Evolutionary conservation across 2,888 invertebrate species (phyloP).

Genomic region (Biston stratarius): DNA sequence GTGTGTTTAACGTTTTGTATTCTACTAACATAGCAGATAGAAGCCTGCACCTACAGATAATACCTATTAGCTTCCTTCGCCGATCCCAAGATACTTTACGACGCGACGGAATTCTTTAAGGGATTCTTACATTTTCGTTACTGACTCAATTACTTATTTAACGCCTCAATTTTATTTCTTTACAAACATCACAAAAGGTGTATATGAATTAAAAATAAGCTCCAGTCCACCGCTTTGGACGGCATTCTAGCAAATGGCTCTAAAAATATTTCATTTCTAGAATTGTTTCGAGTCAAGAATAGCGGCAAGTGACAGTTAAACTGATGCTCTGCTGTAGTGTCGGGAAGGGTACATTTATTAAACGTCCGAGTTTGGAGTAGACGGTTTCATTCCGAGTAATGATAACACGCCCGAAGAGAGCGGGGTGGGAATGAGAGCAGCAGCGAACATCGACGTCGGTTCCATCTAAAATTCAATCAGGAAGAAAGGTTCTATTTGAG

Average conservation of each 20-base stretch:
- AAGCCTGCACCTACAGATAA: conserved; percentile 2
- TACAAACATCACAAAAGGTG: conserved; percentile 41
- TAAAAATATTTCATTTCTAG: conserved; percentile 83
- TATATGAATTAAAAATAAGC: conserved; percentile 72
- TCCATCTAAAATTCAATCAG: conserved; percentile 31
- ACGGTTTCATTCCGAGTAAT: conserved; percentile 49
- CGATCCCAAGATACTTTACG: conserved; percentile 19
- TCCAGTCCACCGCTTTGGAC: conserved; percentile 63
- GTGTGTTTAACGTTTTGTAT: conserved; percentile 13
- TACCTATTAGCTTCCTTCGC: conserved; percentile 16
- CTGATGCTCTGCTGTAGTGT: conserved; percentile 72
- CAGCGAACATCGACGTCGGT: conserved; percentile 24
- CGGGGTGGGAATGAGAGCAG: conserved; percentile 20
- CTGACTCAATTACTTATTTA: conserved; percentile 41
- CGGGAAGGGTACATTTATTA: conserved; percentile 74
- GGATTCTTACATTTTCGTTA: conserved; percentile 16
- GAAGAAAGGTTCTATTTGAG: conserved; percentile 24
- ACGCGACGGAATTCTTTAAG: conserved; percentile 13
- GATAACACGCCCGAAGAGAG: conserved; percentile 36
- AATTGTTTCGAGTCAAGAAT: conserved; percentile 80
- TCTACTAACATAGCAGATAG: conserved; percentile 2
- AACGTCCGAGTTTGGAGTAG: conserved; percentile 61
- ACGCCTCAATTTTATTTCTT: conserved; percentile 40
- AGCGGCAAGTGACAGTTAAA: conserved; percentile 80
- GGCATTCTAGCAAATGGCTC: conserved; percentile 81